Evolutionary conservation across 2,797 vertebrate genomes (phyloP), one percentile per base, ranked within the genome.

Genomic region (Coendou prehensilis): DNA sequence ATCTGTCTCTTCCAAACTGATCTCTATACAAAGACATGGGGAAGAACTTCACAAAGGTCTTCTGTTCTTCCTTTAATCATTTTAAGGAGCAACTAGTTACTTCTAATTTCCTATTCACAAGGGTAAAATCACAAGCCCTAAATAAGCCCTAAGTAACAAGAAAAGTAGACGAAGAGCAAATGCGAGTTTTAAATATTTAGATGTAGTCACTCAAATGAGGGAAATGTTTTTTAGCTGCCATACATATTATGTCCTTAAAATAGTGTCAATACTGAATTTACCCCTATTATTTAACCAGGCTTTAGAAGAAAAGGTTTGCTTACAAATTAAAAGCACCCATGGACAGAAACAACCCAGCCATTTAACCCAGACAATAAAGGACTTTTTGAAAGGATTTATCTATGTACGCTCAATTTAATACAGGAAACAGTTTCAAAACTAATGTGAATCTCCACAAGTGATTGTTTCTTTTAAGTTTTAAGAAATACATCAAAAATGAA

Each of bases 361-460:
- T 97, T 97, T 97, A 96, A 98, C 91, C 97, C 67, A 73, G 84
- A 92, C 87, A 94, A 98, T 96, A 98, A 90, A 98, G 80, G 95
- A 94, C 93, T 97, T 95, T 93, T 98, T 97, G 87, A 78, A 67
- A 97, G 73, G 94, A 76, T 61, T 33, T 57, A 57, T 96, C 93
- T 95, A 92, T 95, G 95, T 50, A 94, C 45, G 20, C 63, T 97
- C 33, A 96, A 98, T 97, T 97, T 96, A 96, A 98, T 88, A 82
- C 97, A 97, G 96, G 98, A 98, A 98, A 98, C 0, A 67, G 54
- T 78, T 82, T 92, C 61, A 83, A 83, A 96, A 76, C 45, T 37
- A 56, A 20, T 56, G 69, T 85, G 26, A 64, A 86, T 64, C 59
- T 89, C 56, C 28, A 69, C 22, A 92, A 93, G 73, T 87, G n/a